Evolutionary conservation across 2,113 vertebrate genomes (phyloP).

Genomic region (Irena cyanogastra): DNA sequence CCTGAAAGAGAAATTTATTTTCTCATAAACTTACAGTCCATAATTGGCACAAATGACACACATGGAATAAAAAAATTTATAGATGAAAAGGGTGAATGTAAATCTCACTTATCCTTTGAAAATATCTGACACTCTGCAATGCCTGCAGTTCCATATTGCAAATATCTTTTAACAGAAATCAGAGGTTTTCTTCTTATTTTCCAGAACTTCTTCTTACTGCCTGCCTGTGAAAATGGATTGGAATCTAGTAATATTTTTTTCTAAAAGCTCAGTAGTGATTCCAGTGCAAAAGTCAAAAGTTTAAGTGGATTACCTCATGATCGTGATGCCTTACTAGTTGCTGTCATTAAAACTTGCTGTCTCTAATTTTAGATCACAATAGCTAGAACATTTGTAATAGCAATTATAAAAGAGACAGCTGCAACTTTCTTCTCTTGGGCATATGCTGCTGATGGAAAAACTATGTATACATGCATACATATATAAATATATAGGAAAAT

Average conservation of each 20-base stretch:
- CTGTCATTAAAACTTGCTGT: neutral
- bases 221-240: neutral
- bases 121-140: neutral
- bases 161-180: neutral
- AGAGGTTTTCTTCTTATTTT: neutral
- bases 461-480: neutral
- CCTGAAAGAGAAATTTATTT: slow-evolving; percentile 68
- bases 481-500: neutral
- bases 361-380: slow-evolving; percentile 14
- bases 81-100: neutral
- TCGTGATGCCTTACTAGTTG: neutral
- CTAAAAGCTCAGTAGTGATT: neutral
- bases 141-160: neutral
- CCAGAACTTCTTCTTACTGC: neutral
- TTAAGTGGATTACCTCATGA: neutral
- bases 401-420: neutral
- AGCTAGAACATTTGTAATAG: neutral
- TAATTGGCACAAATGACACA: neutral
- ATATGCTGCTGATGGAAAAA: neutral
- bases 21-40: neutral
- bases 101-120: neutral
- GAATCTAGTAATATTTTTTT: neutral
- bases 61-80: neutral
- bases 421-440: neutral
- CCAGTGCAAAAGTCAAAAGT: neutral